A percentile compares a stretch with the other conserved stretches of the same genome.
Evolutionary conservation across 2,888 invertebrate species (phyloP).

Genomic region (Cryptus viduatorius): DNA sequence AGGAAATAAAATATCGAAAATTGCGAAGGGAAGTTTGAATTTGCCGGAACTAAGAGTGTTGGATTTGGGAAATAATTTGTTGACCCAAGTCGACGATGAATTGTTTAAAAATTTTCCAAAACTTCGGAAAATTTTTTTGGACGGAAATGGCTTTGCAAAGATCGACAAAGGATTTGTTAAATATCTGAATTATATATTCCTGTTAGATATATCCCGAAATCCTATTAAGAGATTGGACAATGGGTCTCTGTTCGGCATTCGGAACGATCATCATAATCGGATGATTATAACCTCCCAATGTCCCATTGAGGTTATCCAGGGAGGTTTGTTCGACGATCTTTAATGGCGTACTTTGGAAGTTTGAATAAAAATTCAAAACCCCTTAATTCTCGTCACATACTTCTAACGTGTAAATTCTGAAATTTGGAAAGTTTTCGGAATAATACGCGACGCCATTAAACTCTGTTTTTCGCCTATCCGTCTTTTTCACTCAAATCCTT

Average conservation of each 20-base stretch:
- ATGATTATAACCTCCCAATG: no score
- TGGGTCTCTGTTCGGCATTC: not conserved
- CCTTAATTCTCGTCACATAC: no score
- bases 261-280: not conserved
- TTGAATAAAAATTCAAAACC: no score
- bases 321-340: slow-evolving; percentile 61
- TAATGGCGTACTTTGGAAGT: not conserved
- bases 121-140: slow-evolving; percentile 78
- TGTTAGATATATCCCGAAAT: not conserved
- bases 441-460: no score
- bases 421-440: no score
- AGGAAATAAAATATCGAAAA: not conserved
- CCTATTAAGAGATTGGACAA: not conserved
- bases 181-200: not conserved
- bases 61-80: slow-evolving; percentile 84
- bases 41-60: slow-evolving; percentile 68
- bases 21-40: slow-evolving; percentile 1
- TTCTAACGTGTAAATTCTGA: no score
- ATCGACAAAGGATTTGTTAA: not conserved
- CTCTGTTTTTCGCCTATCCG: no score
- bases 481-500: no score
- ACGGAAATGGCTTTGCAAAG: slow-evolving; percentile 62
- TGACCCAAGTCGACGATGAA: slow-evolving; percentile 43
- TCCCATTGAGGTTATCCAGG: not conserved
- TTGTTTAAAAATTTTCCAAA: slow-evolving; percentile 56